These are phyloP conservation scores for Morinoia aosen DNA, from an alignment of 2,888 invertebrate genomes.

Conservation along the genomic window DNA sequence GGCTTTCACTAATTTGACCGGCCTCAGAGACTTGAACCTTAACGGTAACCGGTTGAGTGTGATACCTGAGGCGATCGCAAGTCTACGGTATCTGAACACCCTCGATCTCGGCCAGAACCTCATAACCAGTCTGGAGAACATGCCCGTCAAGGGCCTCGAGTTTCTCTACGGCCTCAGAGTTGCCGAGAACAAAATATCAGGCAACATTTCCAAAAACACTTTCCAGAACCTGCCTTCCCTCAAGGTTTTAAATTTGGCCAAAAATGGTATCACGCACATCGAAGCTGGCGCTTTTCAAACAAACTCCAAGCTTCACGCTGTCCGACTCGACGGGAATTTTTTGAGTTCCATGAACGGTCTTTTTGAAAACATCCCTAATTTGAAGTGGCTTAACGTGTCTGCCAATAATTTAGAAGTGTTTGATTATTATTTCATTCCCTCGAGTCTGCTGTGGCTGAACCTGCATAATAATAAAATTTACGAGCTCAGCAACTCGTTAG, in stretches of 20 bases:
- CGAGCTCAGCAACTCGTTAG: slow-evolving; percentile 87
- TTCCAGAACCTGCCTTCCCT: slow-evolving; percentile 84
- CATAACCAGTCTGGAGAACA: slow-evolving; percentile 83
- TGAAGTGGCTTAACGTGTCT: slow-evolving; percentile 88
- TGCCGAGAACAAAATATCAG: slow-evolving; percentile 85
- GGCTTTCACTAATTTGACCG: slow-evolving; percentile 84
- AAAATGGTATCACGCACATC: slow-evolving; percentile 85
- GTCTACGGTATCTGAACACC: slow-evolving; percentile 83
- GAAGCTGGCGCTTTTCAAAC: slow-evolving; percentile 83
- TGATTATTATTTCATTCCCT: slow-evolving; percentile 88
- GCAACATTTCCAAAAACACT: slow-evolving; percentile 82
- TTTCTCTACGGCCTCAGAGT: slow-evolving; percentile 78
- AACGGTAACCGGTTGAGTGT: slow-evolving; percentile 84
- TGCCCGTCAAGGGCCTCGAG: slow-evolving; percentile 85
- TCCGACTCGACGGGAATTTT: slow-evolving; percentile 86
- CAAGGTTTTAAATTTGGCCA: slow-evolving; percentile 85
- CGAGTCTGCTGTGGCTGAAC: slow-evolving; percentile 87
- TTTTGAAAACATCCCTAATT: slow-evolving; percentile 84
- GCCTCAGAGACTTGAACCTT: slow-evolving; percentile 85
- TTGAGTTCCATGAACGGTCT: slow-evolving; percentile 83
- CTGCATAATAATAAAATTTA: slow-evolving; percentile 87
- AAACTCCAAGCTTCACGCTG: slow-evolving; percentile 83
- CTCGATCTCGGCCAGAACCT: slow-evolving; percentile 89
- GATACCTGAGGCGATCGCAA: slow-evolving; percentile 83
- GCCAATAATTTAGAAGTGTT: slow-evolving; percentile 87